These are phyloP conservation scores for Himalopsyche kuldschensis DNA, from an alignment of 2,888 invertebrate genomes.

Conservation along the genomic window DNA sequence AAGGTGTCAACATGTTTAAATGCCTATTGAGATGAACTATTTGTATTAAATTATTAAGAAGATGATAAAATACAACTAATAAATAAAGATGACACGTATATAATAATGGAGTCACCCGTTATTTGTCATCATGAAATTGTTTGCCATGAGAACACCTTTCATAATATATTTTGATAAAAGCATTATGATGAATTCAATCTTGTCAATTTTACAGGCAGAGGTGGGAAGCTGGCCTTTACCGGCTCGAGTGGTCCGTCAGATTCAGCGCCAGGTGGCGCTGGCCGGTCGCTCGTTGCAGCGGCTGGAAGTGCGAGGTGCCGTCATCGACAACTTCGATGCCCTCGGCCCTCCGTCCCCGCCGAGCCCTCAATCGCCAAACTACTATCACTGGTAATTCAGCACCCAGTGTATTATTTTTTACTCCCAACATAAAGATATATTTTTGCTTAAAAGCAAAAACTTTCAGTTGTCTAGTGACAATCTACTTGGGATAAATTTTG, in stretches of 20 bases:
- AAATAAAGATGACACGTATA: neutral
- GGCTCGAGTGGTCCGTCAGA: conserved; percentile 55
- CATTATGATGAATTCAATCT: neutral
- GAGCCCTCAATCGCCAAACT: conserved; percentile 13
- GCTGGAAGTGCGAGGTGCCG: conserved; percentile 56
- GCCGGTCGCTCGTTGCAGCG: conserved; percentile 57
- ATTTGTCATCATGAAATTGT: too few relatives aligned
- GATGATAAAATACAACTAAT: too few relatives aligned
- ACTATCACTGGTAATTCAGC: neutral
- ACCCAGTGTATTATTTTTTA: too few relatives aligned
- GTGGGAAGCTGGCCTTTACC: conserved; percentile 48
- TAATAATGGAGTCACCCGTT: neutral
- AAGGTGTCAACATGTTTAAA: too few relatives aligned
- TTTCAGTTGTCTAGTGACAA: too few relatives aligned
- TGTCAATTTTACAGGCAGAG: conserved; percentile 16
- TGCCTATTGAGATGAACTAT: too few relatives aligned
- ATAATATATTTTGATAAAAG: too few relatives aligned
- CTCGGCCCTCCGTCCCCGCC: conserved; percentile 43
- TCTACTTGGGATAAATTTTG: too few relatives aligned
- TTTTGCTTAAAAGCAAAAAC: too few relatives aligned
- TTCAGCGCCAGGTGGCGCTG: conserved; percentile 57
- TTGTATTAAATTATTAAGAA: too few relatives aligned
- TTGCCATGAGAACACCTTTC: too few relatives aligned
- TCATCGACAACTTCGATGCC: conserved; percentile 59
- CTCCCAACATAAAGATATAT: too few relatives aligned